A percentile compares a stretch with the other conserved stretches of the same genome.
Evolutionary conservation across 92 coral and sea anemone species (phyloP).

Genomic region (Porites divaricata): DNA sequence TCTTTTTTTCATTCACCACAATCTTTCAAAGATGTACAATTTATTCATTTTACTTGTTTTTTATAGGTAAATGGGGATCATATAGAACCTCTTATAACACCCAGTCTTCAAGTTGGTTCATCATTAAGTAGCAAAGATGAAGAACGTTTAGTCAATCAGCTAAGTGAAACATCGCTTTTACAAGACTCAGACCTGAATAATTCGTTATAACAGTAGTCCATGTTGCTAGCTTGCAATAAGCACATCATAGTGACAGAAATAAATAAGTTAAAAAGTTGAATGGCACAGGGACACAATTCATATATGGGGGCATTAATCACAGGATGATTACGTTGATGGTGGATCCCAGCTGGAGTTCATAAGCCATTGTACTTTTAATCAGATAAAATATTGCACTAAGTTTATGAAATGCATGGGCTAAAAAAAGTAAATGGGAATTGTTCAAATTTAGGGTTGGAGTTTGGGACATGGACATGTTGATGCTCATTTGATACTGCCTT

Average conservation of each 20-base stretch:
- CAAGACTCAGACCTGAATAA: constrained; percentile 53
- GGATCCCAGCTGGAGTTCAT: constrained; percentile 3
- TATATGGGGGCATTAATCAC: neutral
- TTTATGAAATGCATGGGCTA: no score
- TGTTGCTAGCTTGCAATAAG: neutral
- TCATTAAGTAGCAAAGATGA: constrained; percentile 76
- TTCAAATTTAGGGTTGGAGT: no score
- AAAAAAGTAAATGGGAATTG: no score
- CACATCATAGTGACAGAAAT: neutral
- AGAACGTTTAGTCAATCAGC: constrained; percentile 72
- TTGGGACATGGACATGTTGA: no score
- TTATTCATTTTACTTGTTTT: neutral
- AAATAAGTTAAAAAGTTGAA: neutral
- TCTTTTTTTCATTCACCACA: no score
- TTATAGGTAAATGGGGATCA: constrained; percentile 59
- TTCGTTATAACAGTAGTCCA: constrained; percentile 6
- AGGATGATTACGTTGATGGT: neutral
- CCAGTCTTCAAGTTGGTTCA: constrained; percentile 33
- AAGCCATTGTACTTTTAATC: neutral
- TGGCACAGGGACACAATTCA: neutral
- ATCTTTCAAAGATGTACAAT: neutral
- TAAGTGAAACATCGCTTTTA: constrained; percentile 61
- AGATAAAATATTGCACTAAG: constrained; percentile 1
- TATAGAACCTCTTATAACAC: constrained; percentile 33
- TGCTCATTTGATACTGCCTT: no score